Percentiles rank a stretch among this genome's conserved stretches.
Evolutionary conservation across 2,888 invertebrate species (phyloP).

Genomic region (Drosophila anomalata): DNA sequence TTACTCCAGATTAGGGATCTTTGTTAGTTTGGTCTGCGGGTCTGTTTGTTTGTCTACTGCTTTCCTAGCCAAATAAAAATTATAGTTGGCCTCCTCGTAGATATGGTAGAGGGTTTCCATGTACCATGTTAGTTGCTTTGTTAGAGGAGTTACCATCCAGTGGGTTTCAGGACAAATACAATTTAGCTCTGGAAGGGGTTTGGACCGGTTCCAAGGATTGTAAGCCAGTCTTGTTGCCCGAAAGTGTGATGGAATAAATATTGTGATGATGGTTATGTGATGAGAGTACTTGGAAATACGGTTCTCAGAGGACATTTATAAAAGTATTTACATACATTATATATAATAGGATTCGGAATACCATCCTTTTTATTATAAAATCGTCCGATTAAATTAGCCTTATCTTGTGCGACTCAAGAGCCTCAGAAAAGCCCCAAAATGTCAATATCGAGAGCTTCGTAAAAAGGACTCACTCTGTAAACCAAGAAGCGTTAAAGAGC

Average conservation of each 20-base stretch:
- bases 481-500: constrained; percentile 11
- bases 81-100: constrained; percentile 55
- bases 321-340: background rate
- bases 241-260: constrained; percentile 40
- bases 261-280: constrained; percentile 36
- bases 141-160: constrained; percentile 22
- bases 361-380: too few species aligned
- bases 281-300: background rate
- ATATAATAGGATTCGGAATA: background rate
- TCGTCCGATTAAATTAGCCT: background rate
- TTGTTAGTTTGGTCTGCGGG: constrained; percentile 63
- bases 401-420: background rate
- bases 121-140: constrained; percentile 27
- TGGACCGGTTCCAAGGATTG: constrained; percentile 27
- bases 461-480: background rate
- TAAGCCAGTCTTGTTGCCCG: constrained; percentile 23
- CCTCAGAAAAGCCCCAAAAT: constrained; percentile 4
- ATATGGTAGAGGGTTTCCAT: constrained; percentile 31
- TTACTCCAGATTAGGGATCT: constrained; percentile 79
- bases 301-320: background rate
- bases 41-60: constrained; percentile 55
- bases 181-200: constrained; percentile 15
- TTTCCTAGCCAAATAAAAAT: constrained; percentile 69
- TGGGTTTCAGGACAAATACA: constrained; percentile 35
- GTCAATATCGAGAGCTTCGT: background rate